Base-by-base conservation (phyloP, 1,140 invertebrate genomes). In the Scaptomyza graminum region DNA sequence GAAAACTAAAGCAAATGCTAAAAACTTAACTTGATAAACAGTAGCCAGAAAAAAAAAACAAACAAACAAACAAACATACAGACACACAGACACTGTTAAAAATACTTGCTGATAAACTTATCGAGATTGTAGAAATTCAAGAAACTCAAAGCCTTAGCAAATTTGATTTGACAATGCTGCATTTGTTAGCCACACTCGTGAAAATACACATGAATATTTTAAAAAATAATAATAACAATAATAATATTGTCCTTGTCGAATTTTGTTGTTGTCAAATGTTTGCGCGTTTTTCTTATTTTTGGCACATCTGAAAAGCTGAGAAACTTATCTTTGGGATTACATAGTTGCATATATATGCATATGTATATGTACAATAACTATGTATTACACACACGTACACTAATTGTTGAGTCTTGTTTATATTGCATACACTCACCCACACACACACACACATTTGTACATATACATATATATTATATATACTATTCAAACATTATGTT, bases 351-450 rank as follows among this genome's bases (percentile, higher is more conserved):
- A 22, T 56, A 61, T 50, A 50, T 47, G 34, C n/a, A 41, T 50
- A 39, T 34, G 31, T 28, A 28, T 66, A 64, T 84, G 50, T 69
- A 79, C 5, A 31, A 31, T 41, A 84, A 49, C 43, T 52, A 46
- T 54, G 57, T 46, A 31, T 22, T 59, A 64, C 43, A 77, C 54
- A 60, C 43, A 77, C 54, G n/a, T n/a, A 34, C 31, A 68, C 59
- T 70, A 81, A 74, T 87, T 85, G 83, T 88, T 85, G 82, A 82
- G 71, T 85, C 83, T 81, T 82, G 75, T 85, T 85, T 78, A 79
- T 82, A 78, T 72, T 71, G 62, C 61, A 55, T 44, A 22, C 39
- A 18, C 55, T 34, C 7, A 56, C 72, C 68, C 73, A 57, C n/a
- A 62, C 31, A 65, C 13, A 59, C 8, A 79, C 67, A 75, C 62